phyloP scores from a whole-genome alignment of 2,113 vertebrate species.

The Mastomys coucha region DNA sequence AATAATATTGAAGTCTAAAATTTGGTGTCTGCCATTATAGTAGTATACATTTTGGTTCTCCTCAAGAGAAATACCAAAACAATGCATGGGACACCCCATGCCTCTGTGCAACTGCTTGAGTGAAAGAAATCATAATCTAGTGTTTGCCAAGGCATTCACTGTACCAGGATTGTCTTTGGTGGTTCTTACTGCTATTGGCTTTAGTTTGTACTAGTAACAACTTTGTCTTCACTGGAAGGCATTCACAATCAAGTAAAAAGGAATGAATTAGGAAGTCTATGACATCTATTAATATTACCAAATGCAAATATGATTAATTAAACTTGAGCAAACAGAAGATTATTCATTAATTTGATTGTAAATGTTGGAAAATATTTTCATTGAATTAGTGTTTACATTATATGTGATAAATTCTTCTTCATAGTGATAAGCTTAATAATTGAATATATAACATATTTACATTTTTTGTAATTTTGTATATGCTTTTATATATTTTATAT shows the following conservation, averaged over 20 bases:
- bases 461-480: neutral
- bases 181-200: neutral
- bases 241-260: neutral
- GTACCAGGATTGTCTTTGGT: neutral
- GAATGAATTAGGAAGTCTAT: neutral
- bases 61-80: neutral
- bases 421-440: neutral
- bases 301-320: neutral
- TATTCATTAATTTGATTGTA: constrained; percentile 42
- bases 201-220: neutral
- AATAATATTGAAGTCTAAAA: neutral
- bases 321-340: neutral
- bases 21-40: neutral
- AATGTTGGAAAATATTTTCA: neutral
- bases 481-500: neutral
- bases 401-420: constrained; percentile 5
- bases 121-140: neutral
- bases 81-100: neutral
- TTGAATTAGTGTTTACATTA: constrained; percentile 45
- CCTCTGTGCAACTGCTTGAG: neutral
- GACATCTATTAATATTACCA: neutral
- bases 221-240: neutral
- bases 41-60: neutral
- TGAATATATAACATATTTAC: neutral
- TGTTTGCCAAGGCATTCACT: neutral